phyloP scores from a whole-genome alignment of 2,888 invertebrate species.

The Dastarcus helophoroides region DNA sequence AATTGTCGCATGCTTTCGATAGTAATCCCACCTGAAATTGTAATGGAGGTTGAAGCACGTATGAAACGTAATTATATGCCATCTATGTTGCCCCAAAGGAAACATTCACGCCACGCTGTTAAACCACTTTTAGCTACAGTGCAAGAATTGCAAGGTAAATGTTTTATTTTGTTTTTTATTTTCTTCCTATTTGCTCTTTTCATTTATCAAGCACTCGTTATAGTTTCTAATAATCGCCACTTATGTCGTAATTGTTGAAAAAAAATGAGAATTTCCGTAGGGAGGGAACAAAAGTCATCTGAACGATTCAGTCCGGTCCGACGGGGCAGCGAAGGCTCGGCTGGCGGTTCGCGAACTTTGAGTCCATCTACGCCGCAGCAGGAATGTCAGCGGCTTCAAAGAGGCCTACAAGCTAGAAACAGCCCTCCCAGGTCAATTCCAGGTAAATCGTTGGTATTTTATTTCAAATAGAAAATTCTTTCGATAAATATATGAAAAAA shows the following conservation, averaged over 20 bases:
- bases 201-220: no score
- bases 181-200: no score
- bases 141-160: slow-evolving; percentile 63
- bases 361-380: slow-evolving; percentile 57
- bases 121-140: slow-evolving; percentile 52
- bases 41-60: slow-evolving; percentile 79
- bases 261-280: no score
- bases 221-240: no score
- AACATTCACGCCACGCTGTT: slow-evolving; percentile 45
- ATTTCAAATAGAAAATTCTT: no score
- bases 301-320: slow-evolving; percentile 87
- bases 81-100: slow-evolving; percentile 44
- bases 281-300: slow-evolving; percentile 45
- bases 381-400: slow-evolving; percentile 68
- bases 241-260: no score
- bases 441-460: slow-evolving; percentile 30
- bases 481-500: no score
- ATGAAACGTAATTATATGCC: slow-evolving; percentile 71
- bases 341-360: slow-evolving; percentile 42
- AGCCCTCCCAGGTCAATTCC: slow-evolving; percentile 46
- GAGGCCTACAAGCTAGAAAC: slow-evolving; percentile 38
- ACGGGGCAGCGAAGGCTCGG: slow-evolving; percentile 71
- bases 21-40: slow-evolving; percentile 83
- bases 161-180: slow-evolving; percentile 13
- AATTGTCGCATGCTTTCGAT: slow-evolving; percentile 25